These are phyloP conservation scores for Anhinga anhinga DNA, from an alignment of 2,113 vertebrate genomes.

Conservation along the genomic window DNA sequence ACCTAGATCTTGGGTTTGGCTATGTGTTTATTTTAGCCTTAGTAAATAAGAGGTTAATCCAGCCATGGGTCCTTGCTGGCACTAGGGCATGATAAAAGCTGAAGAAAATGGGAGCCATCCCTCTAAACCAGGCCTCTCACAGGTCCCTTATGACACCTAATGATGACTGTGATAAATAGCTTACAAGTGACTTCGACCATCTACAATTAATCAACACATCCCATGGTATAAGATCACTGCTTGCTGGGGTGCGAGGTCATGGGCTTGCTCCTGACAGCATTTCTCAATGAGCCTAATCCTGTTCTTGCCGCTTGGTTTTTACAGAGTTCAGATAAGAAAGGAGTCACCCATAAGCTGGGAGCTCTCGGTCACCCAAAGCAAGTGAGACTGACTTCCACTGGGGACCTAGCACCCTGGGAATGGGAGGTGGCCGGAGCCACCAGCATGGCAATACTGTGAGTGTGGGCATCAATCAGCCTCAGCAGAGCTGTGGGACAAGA, in stretches of 20 bases:
- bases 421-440: background rate
- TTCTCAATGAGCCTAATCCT: background rate
- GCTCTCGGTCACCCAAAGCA: background rate
- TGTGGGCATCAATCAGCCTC: background rate
- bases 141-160: conserved; percentile 24
- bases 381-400: background rate
- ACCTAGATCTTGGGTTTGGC: background rate
- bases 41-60: background rate
- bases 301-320: background rate
- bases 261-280: background rate
- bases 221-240: background rate
- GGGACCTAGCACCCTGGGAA: background rate
- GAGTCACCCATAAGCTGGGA: background rate
- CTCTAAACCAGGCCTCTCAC: background rate
- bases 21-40: background rate
- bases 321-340: background rate
- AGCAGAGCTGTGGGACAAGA: background rate
- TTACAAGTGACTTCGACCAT: conserved; percentile 1
- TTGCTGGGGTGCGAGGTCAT: background rate
- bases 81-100: background rate
- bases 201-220: conserved; percentile 45
- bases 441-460: background rate
- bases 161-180: conserved; percentile 31
- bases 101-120: background rate
- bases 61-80: background rate